phyloP scores from a whole-genome alignment of 2,113 vertebrate genomes.

The Pachypanchax playfairii region DNA sequence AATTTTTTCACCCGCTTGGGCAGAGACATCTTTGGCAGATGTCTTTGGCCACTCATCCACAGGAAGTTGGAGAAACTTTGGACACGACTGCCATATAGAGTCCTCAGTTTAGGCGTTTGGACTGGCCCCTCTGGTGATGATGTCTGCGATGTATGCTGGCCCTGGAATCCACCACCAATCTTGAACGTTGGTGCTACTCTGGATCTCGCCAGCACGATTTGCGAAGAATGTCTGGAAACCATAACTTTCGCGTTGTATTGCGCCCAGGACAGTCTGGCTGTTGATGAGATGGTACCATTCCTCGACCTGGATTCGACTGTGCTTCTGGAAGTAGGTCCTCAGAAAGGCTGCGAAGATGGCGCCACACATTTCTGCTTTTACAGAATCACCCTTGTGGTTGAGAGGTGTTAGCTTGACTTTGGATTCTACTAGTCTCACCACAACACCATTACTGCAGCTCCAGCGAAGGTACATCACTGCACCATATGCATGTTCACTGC shows the following conservation, averaged over 20 bases:
- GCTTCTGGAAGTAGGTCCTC: neutral
- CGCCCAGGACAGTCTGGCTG: too few relatives aligned
- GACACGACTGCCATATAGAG: neutral
- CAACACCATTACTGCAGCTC: neutral
- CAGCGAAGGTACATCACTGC: neutral
- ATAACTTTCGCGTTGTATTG: neutral
- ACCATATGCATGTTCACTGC: neutral
- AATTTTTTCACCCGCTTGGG: neutral
- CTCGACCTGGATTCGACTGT: neutral
- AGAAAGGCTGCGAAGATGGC: neutral
- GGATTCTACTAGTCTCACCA: neutral
- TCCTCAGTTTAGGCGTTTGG: neutral
- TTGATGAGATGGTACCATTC: neutral
- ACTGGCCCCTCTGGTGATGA: neutral
- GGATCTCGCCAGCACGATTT: neutral
- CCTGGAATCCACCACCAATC: slow-evolving; percentile 3
- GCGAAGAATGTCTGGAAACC: neutral
- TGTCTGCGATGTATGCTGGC: neutral
- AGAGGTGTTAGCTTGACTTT: neutral
- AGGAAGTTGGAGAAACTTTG: neutral
- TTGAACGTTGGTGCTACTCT: neutral
- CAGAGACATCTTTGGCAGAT: neutral
- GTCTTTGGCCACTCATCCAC: neutral
- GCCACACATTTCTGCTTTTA: neutral
- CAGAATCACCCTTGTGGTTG: neutral